A percentile compares a stretch with the other conserved stretches of the same genome.
Evolutionary conservation across 2,888 invertebrate genomes (phyloP).

Genomic region (Diplolepis rosae): DNA sequence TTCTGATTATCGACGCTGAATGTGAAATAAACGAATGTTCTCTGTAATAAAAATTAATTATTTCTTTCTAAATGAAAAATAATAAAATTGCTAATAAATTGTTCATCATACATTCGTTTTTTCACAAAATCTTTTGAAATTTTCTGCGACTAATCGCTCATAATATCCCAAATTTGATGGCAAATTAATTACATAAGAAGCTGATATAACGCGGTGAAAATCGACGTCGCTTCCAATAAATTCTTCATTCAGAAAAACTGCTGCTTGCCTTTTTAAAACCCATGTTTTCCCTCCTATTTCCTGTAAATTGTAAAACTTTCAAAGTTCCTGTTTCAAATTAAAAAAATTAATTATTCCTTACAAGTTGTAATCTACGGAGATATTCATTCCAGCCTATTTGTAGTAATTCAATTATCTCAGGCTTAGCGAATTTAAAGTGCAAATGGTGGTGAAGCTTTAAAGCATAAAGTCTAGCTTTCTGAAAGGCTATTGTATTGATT

Average conservation of each 20-base stretch:
- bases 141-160: slow-evolving; percentile 71
- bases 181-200: slow-evolving; percentile 74
- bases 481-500: slow-evolving; percentile 51
- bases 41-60: slow-evolving; percentile 73
- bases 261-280: slow-evolving; percentile 74
- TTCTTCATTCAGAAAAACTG: slow-evolving; percentile 75
- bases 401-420: slow-evolving; percentile 53
- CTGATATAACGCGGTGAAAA: slow-evolving; percentile 73
- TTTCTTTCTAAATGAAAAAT: slow-evolving; percentile 31
- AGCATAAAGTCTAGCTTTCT: slow-evolving; percentile 53
- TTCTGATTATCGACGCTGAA: slow-evolving; percentile 73
- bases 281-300: slow-evolving; percentile 73
- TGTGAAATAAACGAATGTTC: slow-evolving; percentile 77
- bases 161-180: slow-evolving; percentile 71
- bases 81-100: background rate
- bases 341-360: slow-evolving; percentile 34
- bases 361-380: slow-evolving; percentile 67
- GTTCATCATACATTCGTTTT: slow-evolving; percentile 72
- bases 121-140: slow-evolving; percentile 73
- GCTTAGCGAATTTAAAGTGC: slow-evolving; percentile 46
- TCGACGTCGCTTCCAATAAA: slow-evolving; percentile 77
- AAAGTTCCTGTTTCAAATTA: background rate
- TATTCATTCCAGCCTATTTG: slow-evolving; percentile 73
- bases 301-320: slow-evolving; percentile 38
- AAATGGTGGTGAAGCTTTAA: slow-evolving; percentile 50